phyloP scores from a whole-genome alignment of 2,797 vertebrate species.

The Danio choprae region DNA sequence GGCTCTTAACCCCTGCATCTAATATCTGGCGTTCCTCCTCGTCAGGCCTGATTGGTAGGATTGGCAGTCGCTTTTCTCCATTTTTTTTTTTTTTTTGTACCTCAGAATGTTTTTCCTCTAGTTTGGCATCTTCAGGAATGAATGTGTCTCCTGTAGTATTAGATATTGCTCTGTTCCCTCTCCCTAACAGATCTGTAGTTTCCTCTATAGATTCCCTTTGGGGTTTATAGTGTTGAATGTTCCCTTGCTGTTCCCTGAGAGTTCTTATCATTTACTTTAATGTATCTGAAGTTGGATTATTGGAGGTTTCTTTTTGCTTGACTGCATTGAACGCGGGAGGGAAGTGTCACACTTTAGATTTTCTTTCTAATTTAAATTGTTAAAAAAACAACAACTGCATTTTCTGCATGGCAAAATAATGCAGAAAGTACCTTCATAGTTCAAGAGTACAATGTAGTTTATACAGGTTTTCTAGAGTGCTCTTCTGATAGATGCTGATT shows the following conservation, averaged over 20 bases:
- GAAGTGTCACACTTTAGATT: background rate
- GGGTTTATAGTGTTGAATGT: constrained; percentile 19
- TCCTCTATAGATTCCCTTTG: constrained; percentile 21
- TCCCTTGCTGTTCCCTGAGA: constrained; percentile 23
- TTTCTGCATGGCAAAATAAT: no score
- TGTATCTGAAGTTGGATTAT: background rate
- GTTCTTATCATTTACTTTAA: background rate
- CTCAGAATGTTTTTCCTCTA: constrained; percentile 57
- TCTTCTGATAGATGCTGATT: no score
- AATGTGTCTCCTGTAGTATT: constrained; percentile 58
- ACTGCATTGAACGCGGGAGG: background rate
- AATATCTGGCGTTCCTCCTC: constrained; percentile 71
- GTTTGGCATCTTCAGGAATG: constrained; percentile 57
- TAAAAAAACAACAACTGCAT: no score
- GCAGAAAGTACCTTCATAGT: no score
- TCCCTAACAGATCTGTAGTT: background rate
- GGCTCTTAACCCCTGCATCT: constrained; percentile 85
- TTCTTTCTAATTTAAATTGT: background rate
- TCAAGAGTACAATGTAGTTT: no score
- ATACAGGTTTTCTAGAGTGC: no score
- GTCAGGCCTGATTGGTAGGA: constrained; percentile 57
- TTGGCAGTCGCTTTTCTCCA: constrained; percentile 71
- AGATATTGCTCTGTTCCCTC: constrained; percentile 42
- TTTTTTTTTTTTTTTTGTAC: constrained; percentile 66
- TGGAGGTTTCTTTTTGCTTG: background rate